A percentile compares a stretch with the other conserved stretches of the same genome.
Evolutionary conservation across 2,113 vertebrate genomes (phyloP).

Genomic region (Festucalex cinctus): DNA sequence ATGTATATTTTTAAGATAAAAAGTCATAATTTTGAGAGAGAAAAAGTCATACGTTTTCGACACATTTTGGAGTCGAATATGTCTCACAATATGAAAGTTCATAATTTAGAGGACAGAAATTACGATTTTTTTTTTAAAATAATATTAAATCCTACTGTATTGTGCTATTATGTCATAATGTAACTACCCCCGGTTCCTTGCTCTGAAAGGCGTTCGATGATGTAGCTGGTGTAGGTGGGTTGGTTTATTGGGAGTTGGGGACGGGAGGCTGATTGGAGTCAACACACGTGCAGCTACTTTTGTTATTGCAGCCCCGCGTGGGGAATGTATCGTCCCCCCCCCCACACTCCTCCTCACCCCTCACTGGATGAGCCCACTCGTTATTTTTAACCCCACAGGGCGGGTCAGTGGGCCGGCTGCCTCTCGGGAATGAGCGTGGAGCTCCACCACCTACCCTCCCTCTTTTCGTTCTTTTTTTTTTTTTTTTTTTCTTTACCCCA

Average conservation of each 20-base stretch:
- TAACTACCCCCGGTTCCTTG: too few species aligned
- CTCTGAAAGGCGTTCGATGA: too few species aligned
- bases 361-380: conserved; percentile 56
- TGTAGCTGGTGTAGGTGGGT: background rate
- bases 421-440: conserved; percentile 65
- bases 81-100: too few species aligned
- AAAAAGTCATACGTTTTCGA: too few species aligned
- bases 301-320: conserved; percentile 67
- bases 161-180: too few species aligned
- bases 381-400: conserved; percentile 79
- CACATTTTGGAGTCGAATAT: too few species aligned
- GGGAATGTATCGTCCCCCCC: conserved; percentile 72
- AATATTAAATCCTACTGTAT: too few species aligned
- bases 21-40: too few species aligned
- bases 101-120: too few species aligned
- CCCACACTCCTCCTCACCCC: conserved; percentile 60
- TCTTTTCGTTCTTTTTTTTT: background rate
- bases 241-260: background rate
- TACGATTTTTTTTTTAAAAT: too few species aligned
- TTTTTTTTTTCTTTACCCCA: background rate
- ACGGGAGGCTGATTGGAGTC: background rate
- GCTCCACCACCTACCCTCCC: conserved; percentile 49
- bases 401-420: conserved; percentile 59
- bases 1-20: too few species aligned
- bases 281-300: conserved; percentile 43